A percentile compares a stretch with the other conserved stretches of the same genome.
Evolutionary conservation across 2,113 vertebrate species (phyloP).

Genomic region (Reinhardtius hippoglossoides): DNA sequence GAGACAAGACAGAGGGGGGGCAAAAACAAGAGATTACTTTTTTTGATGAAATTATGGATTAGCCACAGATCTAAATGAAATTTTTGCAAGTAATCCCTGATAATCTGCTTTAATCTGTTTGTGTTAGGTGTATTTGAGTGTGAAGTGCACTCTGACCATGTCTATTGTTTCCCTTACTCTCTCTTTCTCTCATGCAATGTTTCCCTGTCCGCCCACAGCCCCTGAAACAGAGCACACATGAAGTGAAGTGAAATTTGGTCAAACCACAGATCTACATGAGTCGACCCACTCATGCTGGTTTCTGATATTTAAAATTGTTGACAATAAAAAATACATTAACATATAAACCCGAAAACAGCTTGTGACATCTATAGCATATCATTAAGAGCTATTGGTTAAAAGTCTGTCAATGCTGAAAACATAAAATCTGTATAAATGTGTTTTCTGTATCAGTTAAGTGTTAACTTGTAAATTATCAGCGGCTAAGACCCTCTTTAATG

Average conservation of each 20-base stretch:
- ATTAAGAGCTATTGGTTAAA: background rate
- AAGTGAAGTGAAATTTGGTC: background rate
- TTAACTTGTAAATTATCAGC: background rate
- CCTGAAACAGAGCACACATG: conserved; percentile 37
- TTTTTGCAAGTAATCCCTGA: conserved; percentile 72
- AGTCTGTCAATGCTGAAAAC: background rate
- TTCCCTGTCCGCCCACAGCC: conserved; percentile 20
- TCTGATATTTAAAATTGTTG: background rate
- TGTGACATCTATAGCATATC: background rate
- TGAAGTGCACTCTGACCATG: conserved; percentile 58
- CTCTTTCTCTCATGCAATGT: conserved; percentile 19
- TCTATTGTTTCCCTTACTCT: conserved; percentile 5
- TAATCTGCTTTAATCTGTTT: conserved; percentile 75
- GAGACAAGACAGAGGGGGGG: conserved; percentile 14
- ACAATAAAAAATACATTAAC: too few relatives aligned
- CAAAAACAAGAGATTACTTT: conserved; percentile 64
- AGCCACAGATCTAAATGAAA: conserved; percentile 60
- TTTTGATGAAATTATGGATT: conserved; percentile 73
- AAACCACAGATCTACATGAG: background rate
- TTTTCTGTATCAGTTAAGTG: background rate
- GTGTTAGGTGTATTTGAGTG: conserved; percentile 72
- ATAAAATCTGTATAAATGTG: too few relatives aligned
- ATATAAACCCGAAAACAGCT: background rate
- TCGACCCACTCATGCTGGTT: background rate
- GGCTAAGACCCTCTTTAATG: background rate